Base-by-base conservation (phyloP, 2,888 invertebrate species). In the Stenotaenia linearis region DNA sequence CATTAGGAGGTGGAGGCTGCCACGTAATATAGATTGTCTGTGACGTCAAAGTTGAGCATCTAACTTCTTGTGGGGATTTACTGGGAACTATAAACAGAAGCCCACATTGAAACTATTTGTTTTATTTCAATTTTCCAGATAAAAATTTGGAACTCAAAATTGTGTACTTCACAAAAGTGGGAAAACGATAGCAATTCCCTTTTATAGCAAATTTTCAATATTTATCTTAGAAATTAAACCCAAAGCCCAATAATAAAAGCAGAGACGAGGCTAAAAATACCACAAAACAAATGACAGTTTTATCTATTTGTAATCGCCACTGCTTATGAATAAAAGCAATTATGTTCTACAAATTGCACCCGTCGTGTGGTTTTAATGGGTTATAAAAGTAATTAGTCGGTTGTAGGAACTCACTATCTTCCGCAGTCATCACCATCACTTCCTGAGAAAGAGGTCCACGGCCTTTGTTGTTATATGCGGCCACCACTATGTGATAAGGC, bases 11-110 rank as follows among this genome's bases (percentile, higher is more conserved):
- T n/a, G 86, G 86, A n/a, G 92, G 92, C 82, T 92, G 91, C 94
- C 94, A 94, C 77, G 92, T 91, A 23, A 94, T 90, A 87, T 92
- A 92, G 79, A 94, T 87, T 7, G 92, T 92, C 84, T 92, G 91
- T 0, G 93, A 92, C 30, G 92, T 91, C 75, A 93, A 86, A 0
- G 93, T 90, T 0, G 91, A 90, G 84, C 93, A 93, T 81, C 92
- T 89, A 18, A 94, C 91, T 84, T 92, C 92, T 85, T 92, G 91
- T 0, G 93, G 93, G 18, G 93, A 89, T 84, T 90, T 90, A 84
- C 92, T 92, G 74, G 94, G 94, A 76, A 93, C 93, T 94, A 84
- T 7, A 85, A 21, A 61, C n/a, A 77, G 23, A 30, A 78, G 25
- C 9, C 23, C 23, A n/a, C n/a, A 28, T 28, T 25, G 25, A 4